Percentiles rank a stretch among this genome's conserved stretches.
Conservation (phyloP, 2,888 invertebrate genomes). For the Oscheius sp. region DNA sequence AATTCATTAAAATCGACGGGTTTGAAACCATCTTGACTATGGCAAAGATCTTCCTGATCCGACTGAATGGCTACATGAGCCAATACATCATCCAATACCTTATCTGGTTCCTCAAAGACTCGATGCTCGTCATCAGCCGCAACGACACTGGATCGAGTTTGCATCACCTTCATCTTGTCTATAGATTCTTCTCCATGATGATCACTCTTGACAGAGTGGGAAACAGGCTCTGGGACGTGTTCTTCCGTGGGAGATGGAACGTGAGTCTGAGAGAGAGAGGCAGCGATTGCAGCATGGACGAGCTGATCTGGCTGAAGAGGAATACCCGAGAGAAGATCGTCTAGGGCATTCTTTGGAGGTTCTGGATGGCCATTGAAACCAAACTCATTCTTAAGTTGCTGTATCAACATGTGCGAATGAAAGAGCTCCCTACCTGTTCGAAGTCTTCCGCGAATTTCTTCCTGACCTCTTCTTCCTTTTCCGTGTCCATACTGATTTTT, state of each 20-base stretch:
- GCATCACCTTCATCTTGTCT: slow-evolving; percentile 23
- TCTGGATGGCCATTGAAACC: neutral
- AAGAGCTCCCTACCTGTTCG: neutral
- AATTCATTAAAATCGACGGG: slow-evolving; percentile 13
- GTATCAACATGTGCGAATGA: neutral
- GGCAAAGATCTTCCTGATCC: neutral
- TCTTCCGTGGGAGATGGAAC: neutral
- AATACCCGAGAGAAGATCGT: slow-evolving; percentile 12
- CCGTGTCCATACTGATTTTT: slow-evolving; percentile 33
- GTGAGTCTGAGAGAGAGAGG: slow-evolving; percentile 3
- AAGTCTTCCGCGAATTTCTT: slow-evolving; percentile 12
- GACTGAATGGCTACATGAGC: slow-evolving; percentile 25
- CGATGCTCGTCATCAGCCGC: slow-evolving; percentile 18
- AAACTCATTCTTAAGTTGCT: neutral
- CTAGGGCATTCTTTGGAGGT: neutral
- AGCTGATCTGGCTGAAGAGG: slow-evolving; percentile 2
- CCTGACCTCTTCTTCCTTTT: neutral
- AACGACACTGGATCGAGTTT: slow-evolving; percentile 31
- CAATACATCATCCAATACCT: slow-evolving; percentile 17
- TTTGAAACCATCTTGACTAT: slow-evolving; percentile 5
- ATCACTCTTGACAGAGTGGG: too few species aligned
- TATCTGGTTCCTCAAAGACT: slow-evolving; percentile 24
- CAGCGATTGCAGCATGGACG: slow-evolving; percentile 13
- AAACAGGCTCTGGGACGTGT: neutral
- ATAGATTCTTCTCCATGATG: neutral